Conservation (phyloP, 2,113 vertebrate species). For the Smithornis capensis region DNA sequence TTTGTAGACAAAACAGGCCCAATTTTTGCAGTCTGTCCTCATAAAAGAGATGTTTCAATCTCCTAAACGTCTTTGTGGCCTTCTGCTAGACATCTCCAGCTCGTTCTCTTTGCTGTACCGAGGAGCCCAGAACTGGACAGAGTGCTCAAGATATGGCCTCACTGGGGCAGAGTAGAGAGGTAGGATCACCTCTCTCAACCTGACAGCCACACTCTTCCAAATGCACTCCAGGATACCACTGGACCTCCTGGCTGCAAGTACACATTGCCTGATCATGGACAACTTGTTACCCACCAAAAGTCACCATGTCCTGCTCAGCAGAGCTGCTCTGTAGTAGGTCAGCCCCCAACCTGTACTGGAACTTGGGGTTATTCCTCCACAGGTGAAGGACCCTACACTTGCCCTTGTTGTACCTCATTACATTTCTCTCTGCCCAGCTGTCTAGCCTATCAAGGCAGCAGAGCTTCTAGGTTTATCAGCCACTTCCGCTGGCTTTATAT, state of each 20-base stretch:
- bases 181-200: not conserved
- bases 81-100: not conserved
- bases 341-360: not conserved
- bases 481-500: not conserved
- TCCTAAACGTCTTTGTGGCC: not conserved
- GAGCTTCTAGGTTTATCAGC: not conserved
- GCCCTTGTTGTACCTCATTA: not conserved
- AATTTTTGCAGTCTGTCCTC: not conserved
- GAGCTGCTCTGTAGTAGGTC: not conserved
- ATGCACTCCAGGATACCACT: rapidly evolving
- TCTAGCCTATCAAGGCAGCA: not conserved
- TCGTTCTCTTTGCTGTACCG: not conserved
- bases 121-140: not conserved
- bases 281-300: not conserved
- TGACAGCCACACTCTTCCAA: rapidly evolving
- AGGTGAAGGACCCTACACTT: not conserved
- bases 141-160: rapidly evolving
- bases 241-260: not conserved
- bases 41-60: not conserved
- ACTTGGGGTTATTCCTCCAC: not conserved
- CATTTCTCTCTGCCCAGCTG: not conserved
- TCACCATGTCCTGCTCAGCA: too few species aligned
- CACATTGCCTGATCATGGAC: not conserved
- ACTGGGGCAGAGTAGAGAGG: not conserved
- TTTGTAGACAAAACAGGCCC: not conserved